Conservation (phyloP, 2,797 vertebrate genomes). For the Prionace glauca region DNA sequence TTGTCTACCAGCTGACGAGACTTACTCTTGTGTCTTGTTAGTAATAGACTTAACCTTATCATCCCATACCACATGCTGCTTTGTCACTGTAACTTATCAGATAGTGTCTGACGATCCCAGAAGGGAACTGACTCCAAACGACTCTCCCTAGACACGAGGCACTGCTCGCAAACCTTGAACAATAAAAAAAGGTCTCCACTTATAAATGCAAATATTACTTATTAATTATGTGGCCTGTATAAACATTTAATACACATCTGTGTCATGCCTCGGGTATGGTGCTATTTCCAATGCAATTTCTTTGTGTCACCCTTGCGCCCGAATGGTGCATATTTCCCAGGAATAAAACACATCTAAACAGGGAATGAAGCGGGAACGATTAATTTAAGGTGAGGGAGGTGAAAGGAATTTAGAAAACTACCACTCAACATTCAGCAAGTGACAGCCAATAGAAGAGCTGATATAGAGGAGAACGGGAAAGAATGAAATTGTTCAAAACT, state of each 20-base stretch:
- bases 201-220: neutral
- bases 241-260: neutral
- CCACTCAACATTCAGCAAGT: neutral
- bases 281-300: neutral
- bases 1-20: neutral
- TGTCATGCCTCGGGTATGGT: neutral
- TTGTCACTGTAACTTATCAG: slow-evolving; percentile 32
- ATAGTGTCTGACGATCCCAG: neutral
- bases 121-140: neutral
- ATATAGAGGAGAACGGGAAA: neutral
- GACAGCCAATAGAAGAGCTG: neutral
- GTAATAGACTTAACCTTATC: slow-evolving; percentile 37
- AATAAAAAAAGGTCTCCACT: neutral
- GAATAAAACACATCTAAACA: neutral
- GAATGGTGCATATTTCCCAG: neutral
- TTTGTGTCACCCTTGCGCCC: neutral
- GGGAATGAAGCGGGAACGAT: neutral
- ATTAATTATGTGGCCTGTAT: neutral
- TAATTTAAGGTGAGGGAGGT: neutral
- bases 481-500: neutral
- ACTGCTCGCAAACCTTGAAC: neutral
- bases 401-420: neutral
- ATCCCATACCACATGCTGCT: neutral
- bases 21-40: slow-evolving; percentile 9
- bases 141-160: too few relatives aligned